Conservation (phyloP, 2,888 invertebrate species). For the Drymonia ruficornis region DNA sequence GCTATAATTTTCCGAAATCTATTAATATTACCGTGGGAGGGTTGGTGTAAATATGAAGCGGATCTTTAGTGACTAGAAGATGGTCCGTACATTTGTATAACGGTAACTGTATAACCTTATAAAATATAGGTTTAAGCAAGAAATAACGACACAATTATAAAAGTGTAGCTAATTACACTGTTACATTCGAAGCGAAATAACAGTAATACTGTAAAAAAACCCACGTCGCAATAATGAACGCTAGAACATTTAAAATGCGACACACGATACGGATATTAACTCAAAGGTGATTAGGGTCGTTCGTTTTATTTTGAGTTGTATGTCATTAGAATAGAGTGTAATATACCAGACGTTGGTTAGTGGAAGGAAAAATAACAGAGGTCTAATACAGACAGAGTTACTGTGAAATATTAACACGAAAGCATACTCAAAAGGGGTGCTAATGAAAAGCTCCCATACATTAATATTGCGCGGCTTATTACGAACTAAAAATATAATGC, state of each 20-base stretch:
- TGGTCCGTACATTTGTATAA: no score
- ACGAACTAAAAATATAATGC: slow-evolving; percentile 4
- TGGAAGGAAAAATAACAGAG: slow-evolving; percentile 14
- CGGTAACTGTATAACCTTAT: no score
- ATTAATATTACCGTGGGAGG: no score
- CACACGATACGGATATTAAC: slow-evolving; percentile 9
- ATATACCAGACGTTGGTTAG: not conserved
- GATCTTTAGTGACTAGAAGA: no score
- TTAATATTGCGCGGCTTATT: slow-evolving; percentile 17
- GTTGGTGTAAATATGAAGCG: no score
- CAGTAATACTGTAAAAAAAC: slow-evolving; percentile 1
- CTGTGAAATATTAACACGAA: slow-evolving; percentile 35
- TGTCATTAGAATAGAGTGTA: not conserved
- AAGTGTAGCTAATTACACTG: not conserved
- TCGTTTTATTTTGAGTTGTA: slow-evolving; percentile 5
- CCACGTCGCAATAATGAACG: slow-evolving; percentile 8
- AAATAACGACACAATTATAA: no score
- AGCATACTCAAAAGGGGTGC: slow-evolving; percentile 25
- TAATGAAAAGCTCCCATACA: slow-evolving; percentile 39
- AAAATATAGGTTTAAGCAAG: no score
- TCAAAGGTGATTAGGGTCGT: slow-evolving; percentile 6
- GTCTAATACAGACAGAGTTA: slow-evolving; percentile 16
- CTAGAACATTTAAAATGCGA: slow-evolving; percentile 6
- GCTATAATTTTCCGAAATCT: no score
- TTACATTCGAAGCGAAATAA: not conserved